A percentile compares a stretch with the other conserved stretches of the same genome.
phyloP scores from a whole-genome alignment of 1,140 invertebrate genomes.

The Drosophila willistoni region DNA sequence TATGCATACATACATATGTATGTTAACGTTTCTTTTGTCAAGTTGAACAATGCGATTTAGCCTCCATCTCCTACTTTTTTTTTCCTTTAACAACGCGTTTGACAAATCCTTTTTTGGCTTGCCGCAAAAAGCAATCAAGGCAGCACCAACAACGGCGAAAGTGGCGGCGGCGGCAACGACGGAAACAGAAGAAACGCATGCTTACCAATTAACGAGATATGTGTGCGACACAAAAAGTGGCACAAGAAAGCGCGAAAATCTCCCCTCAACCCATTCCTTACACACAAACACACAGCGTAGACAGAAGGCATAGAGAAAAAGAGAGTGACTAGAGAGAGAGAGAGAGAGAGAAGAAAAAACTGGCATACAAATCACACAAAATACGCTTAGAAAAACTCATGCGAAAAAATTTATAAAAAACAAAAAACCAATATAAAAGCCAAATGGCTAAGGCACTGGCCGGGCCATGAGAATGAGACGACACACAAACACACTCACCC shows the following conservation, averaged over 20 bases:
- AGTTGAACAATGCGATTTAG: conserved; percentile 57
- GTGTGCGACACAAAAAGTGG: conserved; percentile 43
- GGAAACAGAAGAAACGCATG: conserved; percentile 63
- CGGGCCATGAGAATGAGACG: conserved; percentile 9
- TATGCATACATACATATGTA: conserved; percentile 64
- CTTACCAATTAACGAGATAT: conserved; percentile 77
- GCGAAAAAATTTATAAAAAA: conserved; percentile 66
- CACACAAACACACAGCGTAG: background rate
- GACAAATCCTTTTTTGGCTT: conserved; percentile 63
- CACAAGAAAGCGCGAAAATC: conserved; percentile 54
- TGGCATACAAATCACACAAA: conserved; percentile 71
- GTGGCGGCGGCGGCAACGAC: conserved; percentile 36
- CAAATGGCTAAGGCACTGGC: conserved; percentile 30
- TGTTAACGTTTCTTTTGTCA: conserved; percentile 67
- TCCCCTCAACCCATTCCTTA: background rate
- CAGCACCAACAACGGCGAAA: conserved; percentile 48
- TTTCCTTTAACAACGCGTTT: conserved; percentile 42
- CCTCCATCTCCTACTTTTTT: background rate
- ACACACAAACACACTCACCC: conserved; percentile 40
- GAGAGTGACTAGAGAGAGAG: background rate
- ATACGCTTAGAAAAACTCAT: conserved; percentile 72
- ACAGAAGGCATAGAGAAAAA: background rate
- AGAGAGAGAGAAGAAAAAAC: conserved; percentile 35
- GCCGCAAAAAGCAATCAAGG: conserved; percentile 77
- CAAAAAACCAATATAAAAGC: conserved; percentile 65